Base-by-base conservation (phyloP, 2,797 vertebrate genomes). In the Crocidura indochinensis region DNA sequence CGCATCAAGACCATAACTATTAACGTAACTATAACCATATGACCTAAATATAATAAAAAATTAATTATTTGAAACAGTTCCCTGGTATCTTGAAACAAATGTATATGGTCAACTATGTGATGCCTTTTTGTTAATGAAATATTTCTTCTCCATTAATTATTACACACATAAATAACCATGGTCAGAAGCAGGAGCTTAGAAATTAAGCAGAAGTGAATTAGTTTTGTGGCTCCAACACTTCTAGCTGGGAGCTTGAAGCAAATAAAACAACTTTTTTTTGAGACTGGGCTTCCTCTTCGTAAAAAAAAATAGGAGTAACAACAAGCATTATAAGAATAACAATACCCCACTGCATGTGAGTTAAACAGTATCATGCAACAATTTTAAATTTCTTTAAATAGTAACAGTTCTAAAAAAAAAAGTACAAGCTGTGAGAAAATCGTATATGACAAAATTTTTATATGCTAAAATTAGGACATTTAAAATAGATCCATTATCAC, bases 381-480 rank as follows among this genome's bases (percentile, higher is more conserved):
- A 24, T 78, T 68, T 20, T 12, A 82, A 20, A 38, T 82, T 94
- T 85, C 72, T 76, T 38, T 31, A 67, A 82, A 75, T n/a, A 68
- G 19, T 47, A 31, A 75, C 12, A 73, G 88, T 93, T 72, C 31
- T 2, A 81, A 88, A 85, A 87, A 17, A 76, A 72, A 91, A 72
- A 75, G 27, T 68, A 85, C 24, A 88, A 80, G 81, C 47, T 74
- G 65, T 60, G 56, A 15, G 56, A 17, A 60, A 68, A 68, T 14
- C 17, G 88, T 24, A 91, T 1, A 56, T 90, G 10, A 4, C 7
- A 88, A 83, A 88, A 65, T 75, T 68, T 64, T 80, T 80, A 65
- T 78, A 65, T 71, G 27, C 65, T 92, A 75, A 87, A 80, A 74
- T 56, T 78, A 84, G 19, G 27, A 62, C 27, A 47, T 80, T 62